Base-by-base conservation (phyloP, 2,113 vertebrate genomes). In the Hylia prasina region DNA sequence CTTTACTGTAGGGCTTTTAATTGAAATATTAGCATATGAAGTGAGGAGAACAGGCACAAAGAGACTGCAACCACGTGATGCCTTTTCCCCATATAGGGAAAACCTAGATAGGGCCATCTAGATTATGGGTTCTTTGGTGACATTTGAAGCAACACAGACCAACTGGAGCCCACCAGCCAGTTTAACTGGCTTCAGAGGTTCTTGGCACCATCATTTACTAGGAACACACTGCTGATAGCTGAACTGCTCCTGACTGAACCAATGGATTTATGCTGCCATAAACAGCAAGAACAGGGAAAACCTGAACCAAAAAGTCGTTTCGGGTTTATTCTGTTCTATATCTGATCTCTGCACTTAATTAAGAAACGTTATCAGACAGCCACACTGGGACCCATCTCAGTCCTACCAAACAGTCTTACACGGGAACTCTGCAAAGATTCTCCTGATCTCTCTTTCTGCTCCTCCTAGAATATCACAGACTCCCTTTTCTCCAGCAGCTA, bases 341-440 rank as follows among this genome's bases (percentile, higher is more conserved):
- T 92, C 70, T 75, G 48, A 96, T 96, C 70, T 83, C 83, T 69
- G 48, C 61, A 76, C 51, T 94, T 94, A 86, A 88, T 88, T 88
- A 94, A 95, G 45, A 90, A 91, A 65, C 15, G 19, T 84, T 95
- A 94, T 84, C 89, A 71, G 10, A 56, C 37, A 61, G 45, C 37
- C 77, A 83, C 39, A 37, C 35, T 37, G 37, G 21, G 42, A 88
- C 54, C 50, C 47, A 88, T 25, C 45, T 65, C 69, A 51, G 19
- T 87, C 72, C 78, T 80, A 79, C 75, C 69, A 82, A 28, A 30
- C 5, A 1, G 1, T 54, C 33, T 37, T 54, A 64, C 60, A 90
- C 15, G 2, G 71, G 31, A 60, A 54, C 48, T 73, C 58, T n/a
- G 18, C 12, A 87, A 79, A 87, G 42, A 47, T 9, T 42, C 30